Conservation (phyloP, 2,888 invertebrate genomes). For the Luperina testacea region DNA sequence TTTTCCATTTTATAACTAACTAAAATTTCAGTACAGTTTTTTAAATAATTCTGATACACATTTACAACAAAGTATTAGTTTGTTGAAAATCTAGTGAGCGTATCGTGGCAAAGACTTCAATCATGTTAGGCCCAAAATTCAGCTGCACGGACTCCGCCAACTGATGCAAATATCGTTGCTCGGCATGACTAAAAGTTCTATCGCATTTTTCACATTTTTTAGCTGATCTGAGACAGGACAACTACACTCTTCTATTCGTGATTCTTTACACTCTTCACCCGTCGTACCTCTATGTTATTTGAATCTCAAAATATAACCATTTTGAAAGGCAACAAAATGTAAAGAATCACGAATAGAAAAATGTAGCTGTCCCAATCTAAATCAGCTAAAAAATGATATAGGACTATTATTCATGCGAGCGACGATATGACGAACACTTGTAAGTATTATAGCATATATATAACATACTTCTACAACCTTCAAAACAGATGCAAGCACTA, state of each 20-base stretch:
- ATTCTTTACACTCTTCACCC: no score
- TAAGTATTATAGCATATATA: not conserved
- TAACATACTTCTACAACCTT: not conserved
- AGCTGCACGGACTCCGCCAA: not conserved
- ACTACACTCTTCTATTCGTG: no score
- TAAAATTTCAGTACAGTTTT: not conserved
- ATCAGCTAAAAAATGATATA: no score
- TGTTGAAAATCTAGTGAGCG: not conserved
- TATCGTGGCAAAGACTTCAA: not conserved
- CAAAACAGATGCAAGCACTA: conserved; percentile 1
- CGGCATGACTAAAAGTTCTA: no score
- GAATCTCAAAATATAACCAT: no score
- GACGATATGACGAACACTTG: not conserved
- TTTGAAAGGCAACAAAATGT: no score
- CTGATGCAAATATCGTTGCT: not conserved
- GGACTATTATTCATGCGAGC: no score
- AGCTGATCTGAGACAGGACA: no score
- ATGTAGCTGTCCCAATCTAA: no score
- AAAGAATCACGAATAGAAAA: no score
- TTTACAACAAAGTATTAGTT: not conserved
- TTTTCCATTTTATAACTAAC: not conserved
- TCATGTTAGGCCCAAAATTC: not conserved
- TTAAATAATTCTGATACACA: not conserved
- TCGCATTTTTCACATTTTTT: no score
- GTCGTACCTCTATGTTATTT: no score